phyloP scores from a whole-genome alignment of 2,888 invertebrate species.

The Trypoxylon attenuatum region DNA sequence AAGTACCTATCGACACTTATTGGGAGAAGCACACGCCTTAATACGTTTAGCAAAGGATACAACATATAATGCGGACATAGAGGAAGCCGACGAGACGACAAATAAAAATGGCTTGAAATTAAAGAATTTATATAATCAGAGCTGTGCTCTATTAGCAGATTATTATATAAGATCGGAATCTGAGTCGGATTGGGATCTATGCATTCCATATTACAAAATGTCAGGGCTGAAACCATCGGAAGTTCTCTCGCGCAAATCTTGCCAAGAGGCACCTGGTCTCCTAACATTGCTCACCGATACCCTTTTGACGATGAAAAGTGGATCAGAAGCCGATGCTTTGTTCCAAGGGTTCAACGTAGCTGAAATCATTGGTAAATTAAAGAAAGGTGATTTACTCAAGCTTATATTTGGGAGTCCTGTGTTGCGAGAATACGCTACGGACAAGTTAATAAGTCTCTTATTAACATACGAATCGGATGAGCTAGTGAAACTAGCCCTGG shows the following conservation, averaged over 20 bases:
- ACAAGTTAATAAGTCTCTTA: conserved; percentile 76
- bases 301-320: conserved; percentile 73
- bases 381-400: conserved; percentile 74
- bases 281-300: conserved; percentile 66
- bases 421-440: conserved; percentile 77
- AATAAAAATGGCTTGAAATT: conserved; percentile 59
- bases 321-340: conserved; percentile 74
- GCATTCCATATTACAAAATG: conserved; percentile 78
- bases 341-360: conserved; percentile 72
- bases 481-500: conserved; percentile 74
- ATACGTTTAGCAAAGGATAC: conserved; percentile 76
- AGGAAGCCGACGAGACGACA: conserved; percentile 43
- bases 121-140: conserved; percentile 76
- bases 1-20: conserved; percentile 82
- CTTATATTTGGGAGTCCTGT: conserved; percentile 76
- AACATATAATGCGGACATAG: conserved; percentile 29
- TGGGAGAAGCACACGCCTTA: conserved; percentile 84
- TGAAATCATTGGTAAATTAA: conserved; percentile 63
- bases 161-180: conserved; percentile 76
- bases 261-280: conserved; percentile 65
- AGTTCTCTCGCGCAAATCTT: conserved; percentile 72
- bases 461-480: conserved; percentile 64
- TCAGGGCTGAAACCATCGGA: conserved; percentile 76
- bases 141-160: conserved; percentile 78
- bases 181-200: conserved; percentile 72